Evolutionary conservation across 2,888 invertebrate genomes (phyloP), one percentile per base, ranked within the genome.

Genomic region (Xanthorhoe designata): DNA sequence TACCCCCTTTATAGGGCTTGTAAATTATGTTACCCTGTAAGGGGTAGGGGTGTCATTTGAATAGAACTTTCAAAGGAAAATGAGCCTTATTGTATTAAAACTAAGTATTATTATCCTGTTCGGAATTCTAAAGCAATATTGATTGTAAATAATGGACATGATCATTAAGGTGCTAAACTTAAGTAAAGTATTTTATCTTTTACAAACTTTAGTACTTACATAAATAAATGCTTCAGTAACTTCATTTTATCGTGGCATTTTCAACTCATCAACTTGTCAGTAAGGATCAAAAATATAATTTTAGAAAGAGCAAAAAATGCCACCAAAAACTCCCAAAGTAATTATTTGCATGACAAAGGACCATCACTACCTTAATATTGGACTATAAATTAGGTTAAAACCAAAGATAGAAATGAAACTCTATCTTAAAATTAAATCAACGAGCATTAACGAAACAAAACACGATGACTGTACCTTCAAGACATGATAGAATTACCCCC

Each of bases 281-380:
- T 42, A 42, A 13, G 38, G 38, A 42, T 2, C 38, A 42, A 10
- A 50, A 38, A 8, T 18, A 32, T 9, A 32, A 32, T 24, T 32
- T 52, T 7, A 45, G 29, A 53, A 32, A 45, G 2, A 10, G 7
- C 3, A 42, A 53, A 61, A 54, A 49, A 35, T 35, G 15, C 29
- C 29, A n/a, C 9, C 10, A 62, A 63, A 55, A 60, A 1, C 35
- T 45, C 60, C 6, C 47, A 15, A 42, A 15, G 51, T 32, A 47
- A 60, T 66, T 51, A 66, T 67, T 67, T 63, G 60, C 63, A 60
- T 63, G 9, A 67, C 67, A 67, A 67, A 67, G 49, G 42, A 18
- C 51, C 19, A 55, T 60, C 60, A 49, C 58, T 47, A 49, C 32
- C 55, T 54, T 17, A 19, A 56, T 60, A 59, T 63, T 45, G 35